These are phyloP conservation scores for Maniola hyperantus DNA, from an alignment of 2,888 invertebrate species.

Conservation along the genomic window DNA sequence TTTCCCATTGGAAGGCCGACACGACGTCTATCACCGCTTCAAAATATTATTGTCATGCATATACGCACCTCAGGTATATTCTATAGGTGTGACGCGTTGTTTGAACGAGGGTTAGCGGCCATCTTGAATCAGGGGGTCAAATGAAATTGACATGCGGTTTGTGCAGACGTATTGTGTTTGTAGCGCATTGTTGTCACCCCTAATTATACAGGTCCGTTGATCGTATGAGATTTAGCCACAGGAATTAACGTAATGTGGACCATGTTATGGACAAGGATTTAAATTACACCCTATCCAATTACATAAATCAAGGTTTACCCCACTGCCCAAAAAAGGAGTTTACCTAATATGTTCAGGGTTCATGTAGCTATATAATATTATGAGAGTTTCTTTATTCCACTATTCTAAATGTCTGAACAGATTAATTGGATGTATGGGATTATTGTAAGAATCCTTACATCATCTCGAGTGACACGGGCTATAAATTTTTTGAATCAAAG, in stretches of 20 bases:
- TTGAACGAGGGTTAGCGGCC: constrained; percentile 60
- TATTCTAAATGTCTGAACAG: no score
- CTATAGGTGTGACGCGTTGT: not conserved
- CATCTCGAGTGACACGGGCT: no score
- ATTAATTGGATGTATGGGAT: no score
- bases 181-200: constrained; percentile 76
- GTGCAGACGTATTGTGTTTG: constrained; percentile 73
- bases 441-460: no score
- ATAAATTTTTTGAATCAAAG: no score
- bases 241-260: constrained; percentile 72
- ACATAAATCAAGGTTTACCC: constrained; percentile 34
- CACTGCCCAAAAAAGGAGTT: no score
- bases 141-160: constrained; percentile 81
- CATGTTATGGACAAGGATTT: constrained; percentile 64
- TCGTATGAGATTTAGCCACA: constrained; percentile 67
- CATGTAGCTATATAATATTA: no score
- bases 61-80: not conserved
- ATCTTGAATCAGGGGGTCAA: constrained; percentile 79
- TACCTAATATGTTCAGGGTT: no score
- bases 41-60: not conserved
- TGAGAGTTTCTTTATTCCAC: no score
- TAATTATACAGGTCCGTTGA: constrained; percentile 75
- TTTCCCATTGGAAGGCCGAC: no score
- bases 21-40: no score
- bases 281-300: constrained; percentile 47